Percentiles rank a stretch among this genome's conserved stretches.
phyloP scores from a whole-genome alignment of 2,113 vertebrate species.

The Herpetotheres cachinnans region DNA sequence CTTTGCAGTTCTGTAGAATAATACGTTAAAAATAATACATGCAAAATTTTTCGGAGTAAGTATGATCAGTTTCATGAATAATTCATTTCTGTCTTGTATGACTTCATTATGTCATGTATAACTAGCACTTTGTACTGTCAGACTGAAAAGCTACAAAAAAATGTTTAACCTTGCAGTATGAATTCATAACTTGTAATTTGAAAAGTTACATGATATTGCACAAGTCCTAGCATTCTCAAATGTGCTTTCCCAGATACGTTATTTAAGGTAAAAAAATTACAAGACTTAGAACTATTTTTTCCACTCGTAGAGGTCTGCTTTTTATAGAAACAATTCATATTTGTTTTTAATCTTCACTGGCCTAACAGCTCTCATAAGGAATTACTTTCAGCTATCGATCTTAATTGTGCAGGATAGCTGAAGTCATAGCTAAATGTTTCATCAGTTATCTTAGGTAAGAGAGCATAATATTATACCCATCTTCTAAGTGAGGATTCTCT shows the following conservation, averaged over 20 bases:
- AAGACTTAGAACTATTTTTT: background rate
- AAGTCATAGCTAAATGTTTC: background rate
- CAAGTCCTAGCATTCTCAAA: background rate
- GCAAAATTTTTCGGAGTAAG: constrained; percentile 12
- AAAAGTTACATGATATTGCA: constrained; percentile 26
- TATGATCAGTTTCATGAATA: constrained; percentile 26
- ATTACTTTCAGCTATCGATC: background rate
- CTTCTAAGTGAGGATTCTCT: background rate
- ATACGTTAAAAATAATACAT: background rate
- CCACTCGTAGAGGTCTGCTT: background rate
- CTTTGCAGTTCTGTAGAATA: background rate
- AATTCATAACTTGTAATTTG: constrained; percentile 53
- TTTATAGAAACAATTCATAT: background rate
- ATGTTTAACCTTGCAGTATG: constrained; percentile 41
- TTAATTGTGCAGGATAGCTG: background rate
- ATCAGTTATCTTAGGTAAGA: background rate
- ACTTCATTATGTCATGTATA: constrained; percentile 64
- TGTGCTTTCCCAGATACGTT: background rate
- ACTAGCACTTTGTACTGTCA: constrained; percentile 52
- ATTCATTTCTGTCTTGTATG: constrained; percentile 50
- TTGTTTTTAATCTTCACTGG: background rate
- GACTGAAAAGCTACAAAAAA: constrained; percentile 43
- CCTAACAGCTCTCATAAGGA: background rate
- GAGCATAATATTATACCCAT: background rate
- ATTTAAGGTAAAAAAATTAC: background rate